These are phyloP conservation scores for Enteromius paludinosus DNA, from an alignment of 2,797 vertebrate genomes.

Conservation along the genomic window DNA sequence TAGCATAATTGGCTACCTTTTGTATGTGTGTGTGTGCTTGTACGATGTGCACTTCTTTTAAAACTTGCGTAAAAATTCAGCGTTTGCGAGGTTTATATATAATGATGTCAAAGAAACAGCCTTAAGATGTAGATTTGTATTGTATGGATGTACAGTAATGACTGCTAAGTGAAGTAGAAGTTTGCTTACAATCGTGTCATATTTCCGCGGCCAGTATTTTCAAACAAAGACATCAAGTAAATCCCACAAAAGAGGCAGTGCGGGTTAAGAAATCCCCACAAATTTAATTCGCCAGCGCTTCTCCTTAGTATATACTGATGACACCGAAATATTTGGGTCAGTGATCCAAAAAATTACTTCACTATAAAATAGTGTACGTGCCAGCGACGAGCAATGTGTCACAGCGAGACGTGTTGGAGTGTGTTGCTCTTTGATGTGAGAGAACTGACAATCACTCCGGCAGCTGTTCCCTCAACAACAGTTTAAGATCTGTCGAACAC, in stretches of 20 bases:
- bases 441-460: constrained; percentile 56
- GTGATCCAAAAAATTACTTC: constrained; percentile 71
- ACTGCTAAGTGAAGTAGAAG: constrained; percentile 37
- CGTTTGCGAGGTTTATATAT: constrained; percentile 38
- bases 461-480: constrained; percentile 56
- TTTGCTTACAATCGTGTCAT: constrained; percentile 16
- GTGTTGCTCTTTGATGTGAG: constrained; percentile 59
- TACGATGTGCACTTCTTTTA: constrained; percentile 38
- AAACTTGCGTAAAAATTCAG: neutral
- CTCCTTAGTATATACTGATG: constrained; percentile 67
- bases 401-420: constrained; percentile 64
- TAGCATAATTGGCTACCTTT: constrained; percentile 65
- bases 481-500: constrained; percentile 62
- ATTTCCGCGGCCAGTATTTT: neutral
- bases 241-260: constrained; percentile 24
- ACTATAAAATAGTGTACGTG: constrained; percentile 70
- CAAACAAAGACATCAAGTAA: constrained; percentile 9
- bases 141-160: constrained; percentile 30
- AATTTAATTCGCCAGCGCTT: constrained; percentile 51
- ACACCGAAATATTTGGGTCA: constrained; percentile 67
- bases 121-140: constrained; percentile 39
- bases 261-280: constrained; percentile 36
- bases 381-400: constrained; percentile 65
- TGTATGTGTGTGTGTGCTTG: constrained; percentile 31
- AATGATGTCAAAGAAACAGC: constrained; percentile 52